These are phyloP conservation scores for Turritopsis rubra DNA, from an alignment of 30 jellyfish, hydroid and myxozoan genomes.

Conservation along the genomic window DNA sequence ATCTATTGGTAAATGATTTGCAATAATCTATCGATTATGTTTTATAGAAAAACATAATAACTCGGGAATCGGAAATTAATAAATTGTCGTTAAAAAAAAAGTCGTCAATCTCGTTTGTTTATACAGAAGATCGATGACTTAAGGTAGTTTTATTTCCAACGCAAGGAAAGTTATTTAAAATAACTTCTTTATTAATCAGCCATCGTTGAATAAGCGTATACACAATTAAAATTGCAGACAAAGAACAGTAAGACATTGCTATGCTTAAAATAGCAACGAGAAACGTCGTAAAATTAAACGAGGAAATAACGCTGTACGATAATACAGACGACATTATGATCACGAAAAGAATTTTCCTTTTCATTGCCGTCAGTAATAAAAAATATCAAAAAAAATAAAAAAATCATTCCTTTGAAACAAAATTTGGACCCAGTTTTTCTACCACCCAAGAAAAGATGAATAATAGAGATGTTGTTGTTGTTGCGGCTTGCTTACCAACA, in stretches of 20 bases:
- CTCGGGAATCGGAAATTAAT: neutral
- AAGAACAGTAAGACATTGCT: neutral
- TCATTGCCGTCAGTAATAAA: neutral
- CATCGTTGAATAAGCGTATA: neutral
- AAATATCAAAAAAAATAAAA: no score
- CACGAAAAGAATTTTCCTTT: neutral
- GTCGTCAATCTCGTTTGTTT: neutral
- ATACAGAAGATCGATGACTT: neutral
- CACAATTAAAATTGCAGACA: neutral
- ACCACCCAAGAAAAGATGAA: neutral
- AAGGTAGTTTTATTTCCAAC: neutral
- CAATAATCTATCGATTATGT: neutral
- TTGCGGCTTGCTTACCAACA: neutral
- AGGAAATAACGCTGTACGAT: neutral
- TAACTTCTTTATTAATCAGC: neutral
- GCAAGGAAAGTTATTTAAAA: neutral
- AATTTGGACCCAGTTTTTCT: neutral
- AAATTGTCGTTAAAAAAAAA: neutral
- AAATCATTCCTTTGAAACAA: no score
- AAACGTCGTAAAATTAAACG: neutral
- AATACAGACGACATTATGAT: neutral
- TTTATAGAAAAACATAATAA: neutral
- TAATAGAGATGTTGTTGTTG: neutral
- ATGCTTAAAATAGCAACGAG: neutral
- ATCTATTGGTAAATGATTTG: neutral